These are phyloP conservation scores for Gymnosoma rotundatum DNA, from an alignment of 2,888 invertebrate species.

Conservation along the genomic window DNA sequence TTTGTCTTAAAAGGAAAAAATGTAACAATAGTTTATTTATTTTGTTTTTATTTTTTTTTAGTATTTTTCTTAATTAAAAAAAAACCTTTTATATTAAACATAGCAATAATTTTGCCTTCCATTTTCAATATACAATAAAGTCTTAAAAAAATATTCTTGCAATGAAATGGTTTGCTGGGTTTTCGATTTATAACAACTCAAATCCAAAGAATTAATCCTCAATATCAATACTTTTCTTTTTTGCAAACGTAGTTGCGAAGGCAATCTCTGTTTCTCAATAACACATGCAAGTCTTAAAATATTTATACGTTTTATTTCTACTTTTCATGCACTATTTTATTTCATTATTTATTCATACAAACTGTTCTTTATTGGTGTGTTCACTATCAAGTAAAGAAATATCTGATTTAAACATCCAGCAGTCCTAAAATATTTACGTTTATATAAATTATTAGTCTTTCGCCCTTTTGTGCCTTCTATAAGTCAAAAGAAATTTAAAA, in stretches of 20 bases:
- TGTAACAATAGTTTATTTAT: too few relatives aligned
- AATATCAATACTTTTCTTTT: slow-evolving; percentile 1
- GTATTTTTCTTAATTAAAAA: too few relatives aligned
- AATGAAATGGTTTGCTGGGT: slow-evolving; percentile 2
- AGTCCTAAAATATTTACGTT: too few relatives aligned
- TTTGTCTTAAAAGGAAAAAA: too few relatives aligned
- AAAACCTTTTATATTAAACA: too few relatives aligned
- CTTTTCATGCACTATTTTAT: slow-evolving; percentile 18
- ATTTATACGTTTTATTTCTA: neutral
- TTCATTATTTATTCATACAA: slow-evolving; percentile 23
- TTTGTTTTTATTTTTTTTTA: too few relatives aligned
- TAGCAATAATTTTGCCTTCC: too few relatives aligned
- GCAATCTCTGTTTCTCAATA: slow-evolving; percentile 10
- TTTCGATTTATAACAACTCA: neutral
- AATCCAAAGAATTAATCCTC: neutral
- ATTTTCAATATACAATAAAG: too few relatives aligned
- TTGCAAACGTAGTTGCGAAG: neutral
- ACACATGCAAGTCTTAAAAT: slow-evolving; percentile 1
- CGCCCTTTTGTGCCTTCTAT: neutral
- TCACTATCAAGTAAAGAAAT: neutral
- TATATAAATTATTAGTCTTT: neutral
- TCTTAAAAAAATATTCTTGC: too few relatives aligned
- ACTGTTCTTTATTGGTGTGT: neutral
- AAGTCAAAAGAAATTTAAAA: too few relatives aligned
- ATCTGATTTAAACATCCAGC: neutral